A percentile compares a stretch with the other conserved stretches of the same genome.
Evolutionary conservation across 2,888 invertebrate species (phyloP).

Genomic region (Uloborus plumipes): DNA sequence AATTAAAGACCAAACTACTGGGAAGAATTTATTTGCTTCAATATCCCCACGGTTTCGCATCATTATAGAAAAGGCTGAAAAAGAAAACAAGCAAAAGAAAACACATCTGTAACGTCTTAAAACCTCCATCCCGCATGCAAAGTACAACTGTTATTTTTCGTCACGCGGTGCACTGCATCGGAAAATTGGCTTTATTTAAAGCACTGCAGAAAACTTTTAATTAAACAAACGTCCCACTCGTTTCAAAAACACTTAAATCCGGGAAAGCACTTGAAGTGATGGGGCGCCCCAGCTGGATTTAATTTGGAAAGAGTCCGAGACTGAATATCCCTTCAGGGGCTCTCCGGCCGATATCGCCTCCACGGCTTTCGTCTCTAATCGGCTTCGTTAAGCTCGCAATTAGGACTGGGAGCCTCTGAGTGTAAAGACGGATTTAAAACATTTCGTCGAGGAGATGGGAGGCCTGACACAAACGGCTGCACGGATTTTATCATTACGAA

Average conservation of each 20-base stretch:
- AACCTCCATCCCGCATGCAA: too few species aligned
- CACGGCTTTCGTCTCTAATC: conserved; percentile 11
- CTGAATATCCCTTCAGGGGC: conserved; percentile 2
- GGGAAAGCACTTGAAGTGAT: conserved; percentile 27
- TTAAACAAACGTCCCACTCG: not conserved
- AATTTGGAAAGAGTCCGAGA: conserved; percentile 27
- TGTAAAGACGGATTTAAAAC: conserved; percentile 56
- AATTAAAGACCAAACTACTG: too few species aligned
- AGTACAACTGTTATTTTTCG: too few species aligned
- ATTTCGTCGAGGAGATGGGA: not conserved
- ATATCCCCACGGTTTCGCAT: too few species aligned
- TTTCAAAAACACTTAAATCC: conserved; percentile 42
- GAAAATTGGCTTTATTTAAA: too few species aligned
- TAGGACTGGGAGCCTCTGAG: conserved; percentile 43
- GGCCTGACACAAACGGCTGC: too few species aligned
- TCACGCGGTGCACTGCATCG: too few species aligned
- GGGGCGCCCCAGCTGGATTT: conserved; percentile 30
- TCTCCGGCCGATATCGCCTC: not conserved
- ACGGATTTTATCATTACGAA: too few species aligned
- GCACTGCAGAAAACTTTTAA: not conserved
- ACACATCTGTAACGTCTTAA: too few species aligned
- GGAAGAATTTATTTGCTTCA: too few species aligned
- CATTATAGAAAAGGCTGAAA: too few species aligned
- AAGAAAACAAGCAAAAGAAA: too few species aligned
- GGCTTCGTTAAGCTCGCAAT: conserved; percentile 56